Conservation (phyloP, 1,140 invertebrate genomes). For the Zaprionus gabonicus region DNA sequence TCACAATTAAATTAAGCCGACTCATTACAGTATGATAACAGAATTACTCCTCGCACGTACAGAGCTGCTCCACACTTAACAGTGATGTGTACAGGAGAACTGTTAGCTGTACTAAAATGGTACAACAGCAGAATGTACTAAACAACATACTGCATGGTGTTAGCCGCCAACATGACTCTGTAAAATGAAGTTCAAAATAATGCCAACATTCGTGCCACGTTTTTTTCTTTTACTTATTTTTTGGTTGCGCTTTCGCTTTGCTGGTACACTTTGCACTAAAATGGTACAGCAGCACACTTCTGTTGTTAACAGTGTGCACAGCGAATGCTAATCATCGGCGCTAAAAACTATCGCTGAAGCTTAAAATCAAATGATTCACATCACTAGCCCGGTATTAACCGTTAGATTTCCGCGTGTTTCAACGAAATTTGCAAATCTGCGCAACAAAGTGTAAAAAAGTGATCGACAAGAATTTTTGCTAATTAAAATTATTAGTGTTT, state of each 20-base stretch:
- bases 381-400: conserved; percentile 29
- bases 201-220: no score
- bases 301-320: neutral
- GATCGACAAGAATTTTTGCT: neutral
- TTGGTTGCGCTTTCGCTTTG: no score
- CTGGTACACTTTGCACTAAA: no score
- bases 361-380: neutral
- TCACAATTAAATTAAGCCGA: neutral
- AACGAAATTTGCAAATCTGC: neutral
- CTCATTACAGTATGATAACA: neutral
- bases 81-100: neutral
- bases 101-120: neutral
- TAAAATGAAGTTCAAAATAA: no score
- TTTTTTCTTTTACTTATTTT: no score
- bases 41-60: neutral
- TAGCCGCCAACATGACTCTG: no score
- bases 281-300: neutral
- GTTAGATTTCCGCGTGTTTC: conserved; percentile 69
- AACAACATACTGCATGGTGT: no score
- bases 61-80: neutral
- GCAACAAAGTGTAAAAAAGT: neutral
- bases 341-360: neutral
- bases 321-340: neutral
- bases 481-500: neutral
- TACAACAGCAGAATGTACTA: neutral